These are phyloP conservation scores for Leptestheria dahalacensis DNA, from an alignment of 1,140 invertebrate genomes.

Conservation along the genomic window DNA sequence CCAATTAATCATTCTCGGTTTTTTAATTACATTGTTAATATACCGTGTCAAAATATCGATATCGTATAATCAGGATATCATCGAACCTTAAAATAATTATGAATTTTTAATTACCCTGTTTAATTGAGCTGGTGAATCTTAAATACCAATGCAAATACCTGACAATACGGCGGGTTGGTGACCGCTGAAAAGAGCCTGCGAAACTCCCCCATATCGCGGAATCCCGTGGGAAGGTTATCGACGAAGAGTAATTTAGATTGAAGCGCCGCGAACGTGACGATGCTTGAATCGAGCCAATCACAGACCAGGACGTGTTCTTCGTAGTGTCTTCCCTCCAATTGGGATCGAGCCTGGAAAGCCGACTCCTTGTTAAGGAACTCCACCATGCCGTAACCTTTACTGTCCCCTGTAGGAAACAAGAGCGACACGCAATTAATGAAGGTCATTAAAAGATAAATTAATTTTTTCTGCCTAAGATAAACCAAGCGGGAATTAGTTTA, in stretches of 20 bases:
- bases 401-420: conserved; percentile 30
- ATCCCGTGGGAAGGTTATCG: conserved; percentile 36
- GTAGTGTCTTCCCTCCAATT: conserved; percentile 34
- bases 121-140: too few relatives aligned
- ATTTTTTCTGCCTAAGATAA: too few relatives aligned
- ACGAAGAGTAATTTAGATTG: conserved; percentile 39
- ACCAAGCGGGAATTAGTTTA: too few relatives aligned
- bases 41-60: too few relatives aligned
- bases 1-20: too few relatives aligned
- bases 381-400: conserved; percentile 44
- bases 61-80: too few relatives aligned
- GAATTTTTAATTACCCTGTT: too few relatives aligned
- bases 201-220: conserved; percentile 37
- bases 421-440: not conserved
- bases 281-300: conserved; percentile 36
- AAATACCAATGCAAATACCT: conserved; percentile 27
- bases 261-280: conserved; percentile 35
- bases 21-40: too few relatives aligned
- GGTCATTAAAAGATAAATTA: too few relatives aligned
- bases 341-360: conserved; percentile 32
- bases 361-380: conserved; percentile 37
- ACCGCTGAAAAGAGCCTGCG: conserved; percentile 36
- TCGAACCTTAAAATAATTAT: too few relatives aligned
- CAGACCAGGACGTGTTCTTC: conserved; percentile 32
- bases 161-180: conserved; percentile 40